phyloP scores from a whole-genome alignment of 64 coral and sea anemone genomes.

The Stylophora pistillata region DNA sequence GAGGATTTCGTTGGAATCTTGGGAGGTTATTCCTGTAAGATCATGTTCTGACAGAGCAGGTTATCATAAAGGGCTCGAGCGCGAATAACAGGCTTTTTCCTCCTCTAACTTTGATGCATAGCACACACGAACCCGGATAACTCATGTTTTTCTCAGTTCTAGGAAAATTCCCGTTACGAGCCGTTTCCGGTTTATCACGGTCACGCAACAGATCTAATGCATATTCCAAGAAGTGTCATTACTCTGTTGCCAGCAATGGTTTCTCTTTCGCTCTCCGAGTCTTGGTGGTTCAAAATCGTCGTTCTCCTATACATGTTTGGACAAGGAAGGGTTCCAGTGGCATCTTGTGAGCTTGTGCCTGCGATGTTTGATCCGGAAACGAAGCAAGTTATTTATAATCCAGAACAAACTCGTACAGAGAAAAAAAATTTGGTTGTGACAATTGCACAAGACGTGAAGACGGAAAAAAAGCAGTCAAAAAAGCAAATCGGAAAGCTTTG shows the following conservation, averaged over 20 bases:
- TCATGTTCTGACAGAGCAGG: too few species aligned
- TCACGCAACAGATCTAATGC: too few species aligned
- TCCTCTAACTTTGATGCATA: too few species aligned
- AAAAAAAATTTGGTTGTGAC: slow-evolving; percentile 44
- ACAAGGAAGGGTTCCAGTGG: not conserved
- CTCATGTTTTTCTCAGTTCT: too few species aligned
- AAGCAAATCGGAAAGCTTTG: slow-evolving; percentile 28
- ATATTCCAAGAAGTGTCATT: too few species aligned
- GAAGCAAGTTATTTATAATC: slow-evolving; percentile 21
- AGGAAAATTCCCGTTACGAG: too few species aligned
- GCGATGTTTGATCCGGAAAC: slow-evolving; percentile 37
- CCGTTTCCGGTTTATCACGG: too few species aligned
- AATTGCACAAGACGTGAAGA: slow-evolving; percentile 25
- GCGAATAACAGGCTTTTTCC: too few species aligned
- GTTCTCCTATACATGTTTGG: slow-evolving; percentile 5
- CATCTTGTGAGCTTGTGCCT: slow-evolving; percentile 15
- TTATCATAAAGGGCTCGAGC: too few species aligned
- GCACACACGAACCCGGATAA: too few species aligned
- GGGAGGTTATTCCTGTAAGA: too few species aligned
- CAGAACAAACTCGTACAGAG: not conserved
- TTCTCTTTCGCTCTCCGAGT: not conserved
- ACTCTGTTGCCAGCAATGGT: not conserved
- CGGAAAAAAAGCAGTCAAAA: not conserved
- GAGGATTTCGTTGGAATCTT: too few species aligned
- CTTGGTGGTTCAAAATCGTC: not conserved